Evolutionary conservation across 2,888 invertebrate species (phyloP), one percentile per base, ranked within the genome.

Genomic region (Leptopterna dolabrata): DNA sequence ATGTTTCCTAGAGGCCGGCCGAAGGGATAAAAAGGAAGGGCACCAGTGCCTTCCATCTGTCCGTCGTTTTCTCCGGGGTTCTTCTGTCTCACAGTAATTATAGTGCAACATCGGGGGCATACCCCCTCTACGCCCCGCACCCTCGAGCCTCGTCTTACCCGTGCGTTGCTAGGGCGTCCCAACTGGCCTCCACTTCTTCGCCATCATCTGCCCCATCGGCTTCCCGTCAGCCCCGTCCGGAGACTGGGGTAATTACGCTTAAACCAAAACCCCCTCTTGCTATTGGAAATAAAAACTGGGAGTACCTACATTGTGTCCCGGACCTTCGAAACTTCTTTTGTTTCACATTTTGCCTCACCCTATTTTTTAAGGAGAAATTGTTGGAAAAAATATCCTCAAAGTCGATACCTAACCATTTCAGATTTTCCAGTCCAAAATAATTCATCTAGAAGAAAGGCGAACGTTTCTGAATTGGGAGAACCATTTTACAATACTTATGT

Each of bases 11-110:
- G n/a, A n/a, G 13, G 24, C 0, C 36, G 16, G 9, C 2, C 63
- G 41, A 41, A 3, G 41, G 41, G 36, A 14, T 0, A 4, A 11
- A 11, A 27, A 11, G 71, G 71, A 11, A 70, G 63, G 63, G 63
- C 73, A 73, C 9, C 30, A 83, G 36, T 85, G 85, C 73, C 73
- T 85, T 73, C 71, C 85, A 85, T 85, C 85, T 85, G 85, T 85
- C 85, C 73, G 85, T 85, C 30, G 85, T 41, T 47, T 30, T 24
- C 63, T 24, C 24, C 24, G 36, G 83, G 83, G 29, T 16, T 36
- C 70, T n/a, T 43, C 36, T 36, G 83, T 83, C 30, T 29, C 41
- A 16, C 41, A 1, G 55, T 85, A 85, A 85, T 85, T 85, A 85
- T 85, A 85, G 85, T 73, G 85, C 76, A 83, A 83, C 70, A 70